Evolutionary conservation across 2,797 vertebrate genomes (phyloP).

Genomic region (Phataginus tetradactyla): DNA sequence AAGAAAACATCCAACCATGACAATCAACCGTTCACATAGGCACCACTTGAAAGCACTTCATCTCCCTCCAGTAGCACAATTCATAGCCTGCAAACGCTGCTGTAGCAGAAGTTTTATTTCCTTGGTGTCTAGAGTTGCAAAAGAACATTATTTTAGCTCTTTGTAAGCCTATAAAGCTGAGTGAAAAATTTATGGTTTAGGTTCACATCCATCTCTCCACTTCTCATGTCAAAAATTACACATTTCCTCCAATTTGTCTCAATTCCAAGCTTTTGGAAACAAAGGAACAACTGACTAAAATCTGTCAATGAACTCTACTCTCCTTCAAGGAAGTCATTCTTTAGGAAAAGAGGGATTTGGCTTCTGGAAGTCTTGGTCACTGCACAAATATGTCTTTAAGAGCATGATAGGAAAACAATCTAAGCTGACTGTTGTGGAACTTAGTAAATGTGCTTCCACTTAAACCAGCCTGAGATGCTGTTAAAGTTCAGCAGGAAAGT

Average conservation of each 20-base stretch:
- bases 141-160: not conserved
- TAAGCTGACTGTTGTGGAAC: not conserved
- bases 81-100: not conserved
- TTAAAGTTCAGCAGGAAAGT: not conserved
- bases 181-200: slow-evolving; percentile 70
- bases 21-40: not conserved
- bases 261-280: slow-evolving; percentile 78
- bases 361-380: slow-evolving; percentile 74
- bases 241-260: slow-evolving; percentile 74
- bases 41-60: not conserved
- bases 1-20: not conserved
- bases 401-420: not conserved
- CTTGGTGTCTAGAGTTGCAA: slow-evolving; percentile 5
- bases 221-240: slow-evolving; percentile 78
- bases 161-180: slow-evolving; percentile 29
- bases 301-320: slow-evolving; percentile 71
- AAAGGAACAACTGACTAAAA: slow-evolving; percentile 79
- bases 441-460: not conserved
- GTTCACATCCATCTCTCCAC: slow-evolving; percentile 51
- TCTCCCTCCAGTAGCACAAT: too few relatives aligned
- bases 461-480: not conserved
- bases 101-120: not conserved
- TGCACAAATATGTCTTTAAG: slow-evolving; percentile 77
- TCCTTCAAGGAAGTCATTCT: slow-evolving; percentile 75
- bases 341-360: slow-evolving; percentile 74